A percentile compares a stretch with the other conserved stretches of the same genome.
These are phyloP conservation scores for Anodontia alba DNA, from an alignment of 2,888 invertebrate genomes.

Conservation along the genomic window DNA sequence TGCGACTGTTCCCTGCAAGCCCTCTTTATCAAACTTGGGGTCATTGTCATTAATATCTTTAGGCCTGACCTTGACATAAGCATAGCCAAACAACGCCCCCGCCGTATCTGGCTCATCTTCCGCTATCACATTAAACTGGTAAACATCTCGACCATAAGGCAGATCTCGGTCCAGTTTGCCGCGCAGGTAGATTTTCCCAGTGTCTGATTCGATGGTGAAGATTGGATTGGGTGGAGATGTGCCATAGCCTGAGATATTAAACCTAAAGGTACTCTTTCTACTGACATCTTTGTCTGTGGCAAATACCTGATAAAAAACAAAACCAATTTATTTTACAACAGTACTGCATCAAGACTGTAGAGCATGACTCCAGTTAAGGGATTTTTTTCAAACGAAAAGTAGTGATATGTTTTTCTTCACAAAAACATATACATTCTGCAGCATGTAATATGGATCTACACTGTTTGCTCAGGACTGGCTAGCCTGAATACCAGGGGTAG, in stretches of 20 bases:
- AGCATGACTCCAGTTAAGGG: too few relatives aligned
- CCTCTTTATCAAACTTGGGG: slow-evolving; percentile 90
- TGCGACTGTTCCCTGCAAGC: slow-evolving; percentile 89
- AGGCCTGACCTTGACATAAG: slow-evolving; percentile 98
- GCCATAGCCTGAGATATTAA: slow-evolving; percentile 85
- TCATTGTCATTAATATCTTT: slow-evolving; percentile 99
- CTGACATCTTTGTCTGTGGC: slow-evolving; percentile 98
- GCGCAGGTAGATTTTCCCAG: slow-evolving; percentile 97
- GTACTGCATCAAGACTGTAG: too few relatives aligned
- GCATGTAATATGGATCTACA: too few relatives aligned
- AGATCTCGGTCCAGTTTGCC: slow-evolving; percentile 97
- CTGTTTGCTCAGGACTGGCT: too few relatives aligned
- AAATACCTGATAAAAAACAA: slow-evolving; percentile 89
- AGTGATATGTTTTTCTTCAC: too few relatives aligned
- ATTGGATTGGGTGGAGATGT: slow-evolving; percentile 62
- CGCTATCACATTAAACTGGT: slow-evolving; percentile 83
- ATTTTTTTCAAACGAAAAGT: too few relatives aligned
- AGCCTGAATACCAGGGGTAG: too few relatives aligned
- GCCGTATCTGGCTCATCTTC: slow-evolving; percentile 79
- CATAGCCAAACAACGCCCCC: slow-evolving; percentile 89
- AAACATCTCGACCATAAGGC: slow-evolving; percentile 94
- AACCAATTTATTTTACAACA: too few relatives aligned
- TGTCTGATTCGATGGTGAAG: slow-evolving; percentile 98
- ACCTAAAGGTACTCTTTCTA: slow-evolving; percentile 97
- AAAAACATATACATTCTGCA: too few relatives aligned